Conservation (phyloP, 2,797 vertebrate species). For the Pseudotriccus pelzelni region DNA sequence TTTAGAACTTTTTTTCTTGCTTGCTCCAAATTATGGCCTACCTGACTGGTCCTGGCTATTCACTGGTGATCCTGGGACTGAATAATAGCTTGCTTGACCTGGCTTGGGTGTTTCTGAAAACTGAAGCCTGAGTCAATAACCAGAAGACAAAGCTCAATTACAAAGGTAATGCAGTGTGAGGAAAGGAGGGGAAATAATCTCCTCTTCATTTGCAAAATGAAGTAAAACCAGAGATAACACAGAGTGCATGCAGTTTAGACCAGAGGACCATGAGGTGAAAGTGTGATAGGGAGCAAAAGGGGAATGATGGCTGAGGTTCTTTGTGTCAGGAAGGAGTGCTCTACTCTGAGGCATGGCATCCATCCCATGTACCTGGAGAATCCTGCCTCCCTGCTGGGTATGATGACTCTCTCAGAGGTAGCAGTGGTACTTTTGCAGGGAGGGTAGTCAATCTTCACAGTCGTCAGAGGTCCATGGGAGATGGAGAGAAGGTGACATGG, state of each 20-base stretch:
- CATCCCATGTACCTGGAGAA: neutral
- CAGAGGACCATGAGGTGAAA: neutral
- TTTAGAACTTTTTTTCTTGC: neutral
- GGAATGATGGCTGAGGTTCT: neutral
- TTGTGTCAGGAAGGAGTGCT: neutral
- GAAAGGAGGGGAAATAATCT: neutral
- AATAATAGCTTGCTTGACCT: neutral
- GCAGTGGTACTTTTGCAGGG: neutral
- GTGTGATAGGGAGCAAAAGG: neutral
- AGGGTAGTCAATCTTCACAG: neutral
- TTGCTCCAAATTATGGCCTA: neutral
- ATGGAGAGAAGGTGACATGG: neutral
- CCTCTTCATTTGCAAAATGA: neutral
- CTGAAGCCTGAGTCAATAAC: neutral
- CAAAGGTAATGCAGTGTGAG: neutral
- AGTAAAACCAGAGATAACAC: neutral
- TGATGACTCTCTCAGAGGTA: neutral
- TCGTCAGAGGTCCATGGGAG: neutral
- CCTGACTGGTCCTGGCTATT: neutral
- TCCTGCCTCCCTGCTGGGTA: neutral
- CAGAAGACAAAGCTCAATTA: neutral
- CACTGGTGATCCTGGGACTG: neutral
- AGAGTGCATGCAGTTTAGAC: rapidly evolving
- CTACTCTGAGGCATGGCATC: neutral
- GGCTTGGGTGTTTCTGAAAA: neutral